Conservation (phyloP, 2,113 vertebrate species). For the Pseudonaja textilis region DNA sequence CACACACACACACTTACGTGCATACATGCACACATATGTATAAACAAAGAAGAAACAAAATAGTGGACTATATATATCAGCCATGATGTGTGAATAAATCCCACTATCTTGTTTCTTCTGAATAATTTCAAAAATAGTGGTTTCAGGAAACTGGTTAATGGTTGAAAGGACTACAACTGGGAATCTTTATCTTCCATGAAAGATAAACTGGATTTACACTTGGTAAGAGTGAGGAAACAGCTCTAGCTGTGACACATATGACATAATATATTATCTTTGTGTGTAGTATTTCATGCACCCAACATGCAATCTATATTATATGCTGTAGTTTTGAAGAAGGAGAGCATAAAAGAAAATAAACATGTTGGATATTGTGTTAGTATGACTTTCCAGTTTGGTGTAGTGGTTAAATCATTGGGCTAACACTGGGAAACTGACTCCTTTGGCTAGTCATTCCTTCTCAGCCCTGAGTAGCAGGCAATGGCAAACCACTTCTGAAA, state of each 20-base stretch:
- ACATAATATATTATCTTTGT: background rate
- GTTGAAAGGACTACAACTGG: background rate
- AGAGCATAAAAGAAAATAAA: constrained; percentile 1
- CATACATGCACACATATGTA: too few species aligned
- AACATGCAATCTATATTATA: background rate
- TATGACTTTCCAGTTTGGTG: background rate
- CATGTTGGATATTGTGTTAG: background rate
- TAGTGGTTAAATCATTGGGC: background rate
- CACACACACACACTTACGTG: too few species aligned
- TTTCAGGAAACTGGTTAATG: background rate
- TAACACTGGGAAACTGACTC: too few species aligned
- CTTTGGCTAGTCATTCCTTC: too few species aligned
- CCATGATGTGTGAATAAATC: too few species aligned
- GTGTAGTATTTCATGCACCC: background rate
- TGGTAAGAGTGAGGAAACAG: background rate
- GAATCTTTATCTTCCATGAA: constrained; percentile 4
- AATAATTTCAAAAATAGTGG: too few species aligned
- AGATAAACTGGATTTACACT: constrained; percentile 9
- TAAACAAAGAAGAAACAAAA: too few species aligned
- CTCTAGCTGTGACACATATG: background rate
- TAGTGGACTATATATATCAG: too few species aligned
- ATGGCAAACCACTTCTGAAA: background rate
- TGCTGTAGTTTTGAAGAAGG: constrained; percentile 4
- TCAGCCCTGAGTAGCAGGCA: background rate
- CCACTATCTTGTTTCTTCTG: too few species aligned